These are phyloP conservation scores for Myotis yumanensis DNA, from an alignment of 2,113 vertebrate species.

Conservation along the genomic window DNA sequence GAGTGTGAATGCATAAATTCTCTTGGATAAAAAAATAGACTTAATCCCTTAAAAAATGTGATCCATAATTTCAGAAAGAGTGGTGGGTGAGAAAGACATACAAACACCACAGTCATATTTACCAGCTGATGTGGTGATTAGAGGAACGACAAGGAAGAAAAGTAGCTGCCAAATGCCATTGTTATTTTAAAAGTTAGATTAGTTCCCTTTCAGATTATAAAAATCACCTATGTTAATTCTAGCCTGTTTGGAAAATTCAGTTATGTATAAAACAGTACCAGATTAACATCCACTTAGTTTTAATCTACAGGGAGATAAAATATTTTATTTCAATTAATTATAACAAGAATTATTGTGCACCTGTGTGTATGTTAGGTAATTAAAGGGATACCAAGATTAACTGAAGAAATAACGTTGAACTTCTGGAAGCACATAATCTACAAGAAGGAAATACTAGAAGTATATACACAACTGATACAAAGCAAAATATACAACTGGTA, in stretches of 20 bases:
- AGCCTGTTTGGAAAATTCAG: background rate
- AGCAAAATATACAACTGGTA: background rate
- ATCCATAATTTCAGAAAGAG: background rate
- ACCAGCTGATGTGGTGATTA: background rate
- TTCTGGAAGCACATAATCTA: background rate
- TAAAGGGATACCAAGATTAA: background rate
- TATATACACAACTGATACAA: background rate
- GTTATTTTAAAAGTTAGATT: background rate
- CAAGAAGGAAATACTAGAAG: background rate
- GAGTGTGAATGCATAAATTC: background rate
- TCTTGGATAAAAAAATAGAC: background rate
- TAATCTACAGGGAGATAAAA: background rate
- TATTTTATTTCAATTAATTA: background rate
- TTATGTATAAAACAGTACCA: background rate
- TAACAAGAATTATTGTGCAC: background rate
- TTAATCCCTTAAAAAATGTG: background rate
- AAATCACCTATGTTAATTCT: background rate
- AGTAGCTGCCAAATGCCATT: background rate
- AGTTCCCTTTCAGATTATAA: conserved; percentile 11
- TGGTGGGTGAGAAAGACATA: background rate
- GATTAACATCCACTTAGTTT: background rate
- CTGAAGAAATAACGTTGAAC: background rate
- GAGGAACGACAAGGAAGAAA: background rate
- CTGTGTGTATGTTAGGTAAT: background rate
- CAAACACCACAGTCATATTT: background rate